Evolutionary conservation across 2,888 invertebrate species (phyloP), one percentile per base, ranked within the genome.

Genomic region (Sclerodermus sp.): DNA sequence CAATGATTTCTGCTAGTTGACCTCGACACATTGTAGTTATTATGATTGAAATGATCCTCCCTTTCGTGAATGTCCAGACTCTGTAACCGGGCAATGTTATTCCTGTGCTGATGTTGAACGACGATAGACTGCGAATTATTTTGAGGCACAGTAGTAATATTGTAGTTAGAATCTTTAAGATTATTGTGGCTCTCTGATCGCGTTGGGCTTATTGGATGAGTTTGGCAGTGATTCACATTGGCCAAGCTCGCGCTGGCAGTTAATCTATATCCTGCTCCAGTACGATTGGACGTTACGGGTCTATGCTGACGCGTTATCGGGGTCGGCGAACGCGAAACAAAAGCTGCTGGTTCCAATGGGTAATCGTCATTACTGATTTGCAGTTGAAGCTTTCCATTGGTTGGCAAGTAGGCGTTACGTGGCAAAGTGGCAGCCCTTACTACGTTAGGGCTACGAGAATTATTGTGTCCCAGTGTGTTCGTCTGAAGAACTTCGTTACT

Each of bases 351-450:
- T 45, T 78, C 77, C n/a, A 76, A 47, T 0, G 74, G 74, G 59
- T 77, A 77, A 41, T 78, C 77, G n/a, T 77, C 77, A 8, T 72
- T 66, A 16, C 63, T 70, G 29, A 73, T 73, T 45, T 71, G 74
- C 17, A 73, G 36, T 31, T 73, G 73, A 1, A 78, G 57, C 42
- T 77, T 76, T 5, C 76, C 70, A 1, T 72, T 71, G 0, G 72
- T 59, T 29, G 78, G 79, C 57, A 80, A 69, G 62, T 80, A 87
- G 29, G 85, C 85, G 63, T 89, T 89, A 52, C 90, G 82, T 0
- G 90, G 90, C 43, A 90, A 75, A 1, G 90, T 90, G 16, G 87
- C 87, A 1, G 90, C 88, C 36, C 89, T 77, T 34, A 76, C 72
- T 17, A 79, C 76, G 55, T 78, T 76, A 0, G 79, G 78, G 16